phyloP scores from a whole-genome alignment of 2,797 vertebrate genomes.

The Bothrops alternatus region DNA sequence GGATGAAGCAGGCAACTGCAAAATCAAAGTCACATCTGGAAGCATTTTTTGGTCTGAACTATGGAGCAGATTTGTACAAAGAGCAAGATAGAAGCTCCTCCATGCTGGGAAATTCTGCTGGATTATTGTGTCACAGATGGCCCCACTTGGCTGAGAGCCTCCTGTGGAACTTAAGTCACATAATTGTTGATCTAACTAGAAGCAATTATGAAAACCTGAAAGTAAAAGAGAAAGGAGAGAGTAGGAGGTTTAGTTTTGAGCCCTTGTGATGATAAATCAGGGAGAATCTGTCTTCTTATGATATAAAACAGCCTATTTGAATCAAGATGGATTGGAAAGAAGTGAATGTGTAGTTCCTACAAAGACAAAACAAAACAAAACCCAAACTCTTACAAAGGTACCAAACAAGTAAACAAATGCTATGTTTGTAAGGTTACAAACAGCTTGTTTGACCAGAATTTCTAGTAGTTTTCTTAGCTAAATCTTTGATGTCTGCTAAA shows the following conservation, averaged over 20 bases:
- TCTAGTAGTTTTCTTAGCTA: not conserved
- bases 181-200: conserved; percentile 1
- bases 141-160: not conserved
- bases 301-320: conserved; percentile 30
- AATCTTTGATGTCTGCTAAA: not conserved
- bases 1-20: not conserved
- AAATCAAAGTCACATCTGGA: not conserved
- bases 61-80: not conserved
- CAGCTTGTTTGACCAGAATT: not conserved
- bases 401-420: not conserved
- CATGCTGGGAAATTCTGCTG: not conserved
- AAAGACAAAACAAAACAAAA: not conserved
- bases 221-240: not conserved
- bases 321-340: conserved; percentile 2
- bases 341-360: not conserved
- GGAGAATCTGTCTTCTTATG: conserved; percentile 5
- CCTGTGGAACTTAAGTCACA: not conserved
- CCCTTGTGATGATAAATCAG: conserved; percentile 12
- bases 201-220: not conserved
- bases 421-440: not conserved
- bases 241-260: not conserved
- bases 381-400: not conserved
- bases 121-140: not conserved
- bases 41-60: not conserved
- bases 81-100: not conserved